phyloP scores from a whole-genome alignment of 2,797 vertebrate species.

The Orestias chungarensis region DNA sequence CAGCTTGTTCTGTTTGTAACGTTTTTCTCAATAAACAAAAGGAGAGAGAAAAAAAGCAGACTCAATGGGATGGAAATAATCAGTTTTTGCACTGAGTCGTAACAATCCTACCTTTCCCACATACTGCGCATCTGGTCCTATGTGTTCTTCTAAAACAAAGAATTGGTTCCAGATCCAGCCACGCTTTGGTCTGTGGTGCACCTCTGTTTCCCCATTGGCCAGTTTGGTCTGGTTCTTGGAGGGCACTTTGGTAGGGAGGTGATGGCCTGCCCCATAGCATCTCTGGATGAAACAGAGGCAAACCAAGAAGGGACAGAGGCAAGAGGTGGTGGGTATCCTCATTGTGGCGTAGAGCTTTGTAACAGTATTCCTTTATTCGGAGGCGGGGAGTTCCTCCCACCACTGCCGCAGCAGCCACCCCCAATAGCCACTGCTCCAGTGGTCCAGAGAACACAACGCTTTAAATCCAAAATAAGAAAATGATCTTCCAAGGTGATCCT shows the following conservation, averaged over 20 bases:
- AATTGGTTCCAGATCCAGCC: conserved; percentile 99
- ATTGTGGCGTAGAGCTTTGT: conserved; percentile 82
- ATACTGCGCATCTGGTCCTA: conserved; percentile 96
- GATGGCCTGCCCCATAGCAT: conserved; percentile 86
- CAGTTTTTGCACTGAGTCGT: conserved; percentile 1
- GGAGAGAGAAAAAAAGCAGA: conserved; percentile 23
- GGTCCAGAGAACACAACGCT: conserved; percentile 42
- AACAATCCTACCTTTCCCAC: conserved; percentile 91
- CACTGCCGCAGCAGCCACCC: conserved; percentile 46
- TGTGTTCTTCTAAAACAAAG: conserved; percentile 99
- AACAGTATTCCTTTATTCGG: conserved; percentile 62
- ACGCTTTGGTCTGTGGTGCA: conserved; percentile 97
- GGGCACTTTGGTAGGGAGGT: conserved; percentile 76
- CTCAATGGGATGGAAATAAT: conserved; percentile 42
- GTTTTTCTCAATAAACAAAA: conserved; percentile 51
- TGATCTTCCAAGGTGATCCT: conserved; percentile 79
- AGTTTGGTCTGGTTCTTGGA: conserved; percentile 91
- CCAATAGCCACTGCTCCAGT: conserved; percentile 67
- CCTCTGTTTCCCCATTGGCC: conserved; percentile 90
- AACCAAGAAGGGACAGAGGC: conserved; percentile 93
- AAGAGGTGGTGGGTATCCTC: conserved; percentile 91
- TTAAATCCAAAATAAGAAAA: conserved; percentile 78
- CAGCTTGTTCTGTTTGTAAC: conserved; percentile 43
- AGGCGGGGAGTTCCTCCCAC: conserved; percentile 68
- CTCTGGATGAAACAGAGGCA: conserved; percentile 97